Percentiles rank a stretch among this genome's conserved stretches.
phyloP scores from a whole-genome alignment of 2,113 vertebrate genomes.

The Etheostoma cragini region DNA sequence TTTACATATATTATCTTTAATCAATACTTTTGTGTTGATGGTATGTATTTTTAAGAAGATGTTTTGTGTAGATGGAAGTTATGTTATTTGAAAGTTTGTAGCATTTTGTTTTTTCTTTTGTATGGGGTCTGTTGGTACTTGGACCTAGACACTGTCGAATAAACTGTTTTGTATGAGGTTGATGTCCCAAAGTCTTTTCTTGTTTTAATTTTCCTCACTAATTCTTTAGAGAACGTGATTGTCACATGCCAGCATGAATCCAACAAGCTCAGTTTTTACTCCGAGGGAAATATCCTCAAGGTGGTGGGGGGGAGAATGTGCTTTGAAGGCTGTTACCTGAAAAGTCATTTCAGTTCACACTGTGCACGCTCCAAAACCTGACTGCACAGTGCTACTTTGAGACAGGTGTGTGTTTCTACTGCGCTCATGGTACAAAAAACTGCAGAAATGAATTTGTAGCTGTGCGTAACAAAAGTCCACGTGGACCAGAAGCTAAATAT shows the following conservation, averaged over 20 bases:
- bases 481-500: not conserved
- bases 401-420: no score
- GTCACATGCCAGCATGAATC: not conserved
- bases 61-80: constrained; percentile 83
- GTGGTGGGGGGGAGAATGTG: no score
- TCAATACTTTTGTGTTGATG: constrained; percentile 78
- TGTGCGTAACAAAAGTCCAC: not conserved
- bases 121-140: constrained; percentile 83
- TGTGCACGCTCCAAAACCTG: not conserved
- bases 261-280: not conserved
- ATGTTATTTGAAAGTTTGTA: constrained; percentile 83
- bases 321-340: not conserved
- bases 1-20: constrained; percentile 77
- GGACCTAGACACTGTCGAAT: constrained; percentile 85
- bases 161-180: constrained; percentile 83
- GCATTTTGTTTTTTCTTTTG: constrained; percentile 76
- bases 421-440: no score
- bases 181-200: not conserved
- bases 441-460: not conserved
- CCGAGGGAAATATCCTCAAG: no score
- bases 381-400: no score
- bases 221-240: not conserved
- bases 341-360: not conserved
- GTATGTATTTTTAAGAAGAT: constrained; percentile 86
- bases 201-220: not conserved